phyloP scores from a whole-genome alignment of 2,888 invertebrate species.

The Plebejus argus region DNA sequence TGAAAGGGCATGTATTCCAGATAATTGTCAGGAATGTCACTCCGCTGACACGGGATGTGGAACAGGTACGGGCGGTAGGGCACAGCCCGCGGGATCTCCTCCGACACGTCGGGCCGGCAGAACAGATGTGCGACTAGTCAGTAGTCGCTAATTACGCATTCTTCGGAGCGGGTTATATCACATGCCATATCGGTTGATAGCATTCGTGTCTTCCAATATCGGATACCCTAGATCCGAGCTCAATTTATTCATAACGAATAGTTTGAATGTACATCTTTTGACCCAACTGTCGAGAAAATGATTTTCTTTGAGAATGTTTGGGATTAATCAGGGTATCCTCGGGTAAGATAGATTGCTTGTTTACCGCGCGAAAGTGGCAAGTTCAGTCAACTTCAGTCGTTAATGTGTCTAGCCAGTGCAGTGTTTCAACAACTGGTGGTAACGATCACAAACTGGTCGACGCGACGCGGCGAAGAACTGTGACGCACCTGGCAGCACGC shows the following conservation, averaged over 20 bases:
- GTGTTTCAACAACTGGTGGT: neutral
- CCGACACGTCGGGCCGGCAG: neutral
- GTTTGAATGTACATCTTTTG: neutral
- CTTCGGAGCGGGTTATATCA: constrained; percentile 8
- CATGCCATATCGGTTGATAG: neutral
- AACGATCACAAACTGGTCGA: neutral
- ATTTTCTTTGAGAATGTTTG: no score
- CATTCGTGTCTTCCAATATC: neutral
- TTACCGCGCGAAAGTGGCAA: no score
- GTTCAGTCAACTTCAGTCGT: no score
- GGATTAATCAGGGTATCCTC: no score
- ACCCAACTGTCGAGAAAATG: no score
- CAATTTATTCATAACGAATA: neutral
- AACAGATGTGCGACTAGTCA: constrained; percentile 9
- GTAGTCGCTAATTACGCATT: constrained; percentile 1
- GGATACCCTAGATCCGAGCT: neutral
- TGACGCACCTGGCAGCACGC: constrained; percentile 32
- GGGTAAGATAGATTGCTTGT: no score
- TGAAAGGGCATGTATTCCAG: constrained; percentile 1
- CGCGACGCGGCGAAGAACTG: neutral
- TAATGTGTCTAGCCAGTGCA: neutral
- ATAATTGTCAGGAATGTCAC: constrained; percentile 11
- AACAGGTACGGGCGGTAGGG: constrained; percentile 1
- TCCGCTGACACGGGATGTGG: constrained; percentile 1
- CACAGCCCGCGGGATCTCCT: constrained; percentile 8